Evolutionary conservation across 2,888 invertebrate species (phyloP), one percentile per base, ranked within the genome.

Genomic region (Oligia strigilis): DNA sequence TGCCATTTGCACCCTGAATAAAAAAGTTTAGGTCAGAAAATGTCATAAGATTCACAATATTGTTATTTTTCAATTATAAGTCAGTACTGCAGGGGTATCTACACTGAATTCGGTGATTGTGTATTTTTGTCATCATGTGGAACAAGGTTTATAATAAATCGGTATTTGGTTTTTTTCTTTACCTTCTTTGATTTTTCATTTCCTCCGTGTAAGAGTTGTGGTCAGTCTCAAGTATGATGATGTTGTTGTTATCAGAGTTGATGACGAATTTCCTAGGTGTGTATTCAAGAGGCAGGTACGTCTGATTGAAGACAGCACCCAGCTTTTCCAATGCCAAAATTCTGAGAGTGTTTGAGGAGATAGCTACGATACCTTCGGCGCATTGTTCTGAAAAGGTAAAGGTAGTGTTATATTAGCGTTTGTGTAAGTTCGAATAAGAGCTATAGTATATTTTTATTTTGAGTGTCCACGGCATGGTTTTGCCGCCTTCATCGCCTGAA

Each of bases 281-380:
- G 93, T 99, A 99, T 89, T 99, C 99, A 75, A 99, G 97, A 0
- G 99, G 99, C 91, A 99, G 98, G 8, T 98, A 98, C 49, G 99
- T 98, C 95, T 99, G 99, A 96, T 99, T 99, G 94, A 99, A 99
- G 4, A 99, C 99, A 0, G 99, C 99, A 0, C 99, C 99, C 2
- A 99, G 97, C 94, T 99, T 99, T 94, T 99, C 99, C 77, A 99
- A 97, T 0, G 99, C 99, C 94, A 99, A 98, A 97, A 99, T 99
- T 92, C 99, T 97, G 75, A 99, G 97, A 0, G 99, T 99, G 93
- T 99, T 99, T 2, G 99, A 99, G 0, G 99, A 99, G 94, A 99
- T 99, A 0, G 99, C 99, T 0, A 99, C 99, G 89, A 99, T 99
- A 88, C 99, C 99, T 95, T 99, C 99, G 0, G 99, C 99, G 97